A percentile compares a stretch with the other conserved stretches of the same genome.
phyloP scores from a whole-genome alignment of 2,113 vertebrate species.

The Alligator sinensis region DNA sequence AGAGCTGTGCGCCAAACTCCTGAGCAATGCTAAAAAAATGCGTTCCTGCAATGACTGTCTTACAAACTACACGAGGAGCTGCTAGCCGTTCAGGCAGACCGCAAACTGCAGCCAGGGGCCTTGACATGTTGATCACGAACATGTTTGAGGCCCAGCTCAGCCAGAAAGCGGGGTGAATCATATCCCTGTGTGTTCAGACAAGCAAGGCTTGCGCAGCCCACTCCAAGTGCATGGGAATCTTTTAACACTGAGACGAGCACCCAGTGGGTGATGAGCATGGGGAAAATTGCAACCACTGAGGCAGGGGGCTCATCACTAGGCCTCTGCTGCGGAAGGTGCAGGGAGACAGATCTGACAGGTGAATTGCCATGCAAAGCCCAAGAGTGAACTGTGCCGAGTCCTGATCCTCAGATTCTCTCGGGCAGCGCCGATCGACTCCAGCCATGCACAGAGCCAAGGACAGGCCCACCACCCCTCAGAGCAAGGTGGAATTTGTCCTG shows the following conservation, averaged over 20 bases:
- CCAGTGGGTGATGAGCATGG: accelerated
- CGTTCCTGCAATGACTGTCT: neutral
- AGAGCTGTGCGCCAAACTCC: neutral
- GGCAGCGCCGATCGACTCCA: neutral
- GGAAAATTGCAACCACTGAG: neutral
- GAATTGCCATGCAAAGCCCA: neutral
- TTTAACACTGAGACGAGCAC: neutral
- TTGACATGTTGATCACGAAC: accelerated
- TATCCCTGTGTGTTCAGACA: neutral
- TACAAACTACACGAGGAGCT: neutral
- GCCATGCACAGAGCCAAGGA: accelerated
- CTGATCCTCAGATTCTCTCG: neutral
- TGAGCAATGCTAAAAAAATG: accelerated
- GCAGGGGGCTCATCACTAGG: neutral
- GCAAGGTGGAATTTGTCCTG: neutral
- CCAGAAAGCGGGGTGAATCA: neutral
- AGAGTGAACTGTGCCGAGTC: neutral
- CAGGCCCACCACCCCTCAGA: neutral
- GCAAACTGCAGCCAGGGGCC: neutral
- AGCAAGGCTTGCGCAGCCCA: neutral
- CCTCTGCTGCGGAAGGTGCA: neutral
- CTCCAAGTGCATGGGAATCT: neutral
- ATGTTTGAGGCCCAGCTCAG: neutral
- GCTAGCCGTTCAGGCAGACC: neutral
- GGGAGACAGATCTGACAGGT: neutral